These are phyloP conservation scores for Elephantulus edwardii DNA, from an alignment of 2,113 vertebrate genomes.

Conservation along the genomic window DNA sequence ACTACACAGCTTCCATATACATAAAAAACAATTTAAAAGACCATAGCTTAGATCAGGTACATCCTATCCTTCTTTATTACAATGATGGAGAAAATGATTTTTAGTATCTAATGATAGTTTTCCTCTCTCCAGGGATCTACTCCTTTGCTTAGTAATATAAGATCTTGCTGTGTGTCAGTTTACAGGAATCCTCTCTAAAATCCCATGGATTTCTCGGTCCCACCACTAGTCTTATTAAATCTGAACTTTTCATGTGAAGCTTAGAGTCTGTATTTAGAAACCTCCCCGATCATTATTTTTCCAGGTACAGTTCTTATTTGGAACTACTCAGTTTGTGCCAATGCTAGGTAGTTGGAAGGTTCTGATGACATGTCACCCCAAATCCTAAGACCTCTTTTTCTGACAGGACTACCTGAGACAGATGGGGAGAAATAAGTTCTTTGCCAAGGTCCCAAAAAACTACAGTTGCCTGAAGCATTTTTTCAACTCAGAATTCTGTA, in stretches of 20 bases:
- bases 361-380: neutral
- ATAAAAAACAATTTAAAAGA: too few relatives aligned
- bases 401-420: neutral
- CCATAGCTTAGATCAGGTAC: too few relatives aligned
- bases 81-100: neutral
- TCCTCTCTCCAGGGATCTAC: neutral
- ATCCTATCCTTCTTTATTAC: too few relatives aligned
- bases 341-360: neutral
- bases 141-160: neutral
- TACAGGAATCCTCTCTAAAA: neutral
- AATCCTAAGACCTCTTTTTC: neutral
- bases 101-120: neutral
- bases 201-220: too few relatives aligned
- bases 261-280: neutral
- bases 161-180: neutral
- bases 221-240: neutral
- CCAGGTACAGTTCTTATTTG: neutral
- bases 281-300: neutral
- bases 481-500: neutral
- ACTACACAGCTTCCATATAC: too few relatives aligned
- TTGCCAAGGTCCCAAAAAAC: neutral
- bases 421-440: neutral
- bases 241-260: neutral
- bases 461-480: neutral
- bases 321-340: neutral